Conservation (phyloP, 2,797 vertebrate species). For the Leptodactylus fallax region DNA sequence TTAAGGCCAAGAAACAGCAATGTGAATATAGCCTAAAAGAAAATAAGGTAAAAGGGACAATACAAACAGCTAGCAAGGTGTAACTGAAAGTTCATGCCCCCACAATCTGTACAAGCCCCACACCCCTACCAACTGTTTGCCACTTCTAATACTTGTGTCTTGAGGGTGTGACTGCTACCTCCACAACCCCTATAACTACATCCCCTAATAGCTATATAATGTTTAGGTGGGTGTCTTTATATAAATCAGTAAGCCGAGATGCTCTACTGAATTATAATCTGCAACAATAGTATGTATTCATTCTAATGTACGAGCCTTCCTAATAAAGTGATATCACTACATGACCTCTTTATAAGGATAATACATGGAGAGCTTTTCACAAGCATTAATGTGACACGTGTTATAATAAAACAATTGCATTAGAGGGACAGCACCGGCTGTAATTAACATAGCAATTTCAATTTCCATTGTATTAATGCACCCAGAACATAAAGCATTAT, state of each 20-base stretch:
- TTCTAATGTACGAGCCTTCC: not conserved
- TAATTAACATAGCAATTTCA: slow-evolving; percentile 27
- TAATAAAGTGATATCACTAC: slow-evolving; percentile 30
- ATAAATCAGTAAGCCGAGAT: not conserved
- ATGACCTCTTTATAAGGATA: slow-evolving; percentile 30
- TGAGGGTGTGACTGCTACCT: too few species aligned
- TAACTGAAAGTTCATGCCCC: too few species aligned
- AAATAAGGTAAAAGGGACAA: too few species aligned
- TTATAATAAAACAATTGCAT: slow-evolving; percentile 24
- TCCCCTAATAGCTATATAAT: not conserved
- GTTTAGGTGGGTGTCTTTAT: too few species aligned
- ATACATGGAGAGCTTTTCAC: not conserved
- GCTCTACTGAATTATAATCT: not conserved
- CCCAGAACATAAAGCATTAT: slow-evolving; percentile 32
- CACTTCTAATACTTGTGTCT: too few species aligned
- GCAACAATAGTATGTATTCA: not conserved
- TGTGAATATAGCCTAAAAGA: too few species aligned
- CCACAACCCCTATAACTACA: not conserved
- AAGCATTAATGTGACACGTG: not conserved
- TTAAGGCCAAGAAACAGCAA: too few species aligned
- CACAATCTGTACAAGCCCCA: too few species aligned
- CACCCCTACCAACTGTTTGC: too few species aligned
- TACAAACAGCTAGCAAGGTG: too few species aligned
- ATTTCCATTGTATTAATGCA: slow-evolving; percentile 34
- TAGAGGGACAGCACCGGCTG: slow-evolving; percentile 5